Evolutionary conservation across 2,888 invertebrate species (phyloP), one percentile per base, ranked within the genome.

Genomic region (Pristionchus exspectatus): DNA sequence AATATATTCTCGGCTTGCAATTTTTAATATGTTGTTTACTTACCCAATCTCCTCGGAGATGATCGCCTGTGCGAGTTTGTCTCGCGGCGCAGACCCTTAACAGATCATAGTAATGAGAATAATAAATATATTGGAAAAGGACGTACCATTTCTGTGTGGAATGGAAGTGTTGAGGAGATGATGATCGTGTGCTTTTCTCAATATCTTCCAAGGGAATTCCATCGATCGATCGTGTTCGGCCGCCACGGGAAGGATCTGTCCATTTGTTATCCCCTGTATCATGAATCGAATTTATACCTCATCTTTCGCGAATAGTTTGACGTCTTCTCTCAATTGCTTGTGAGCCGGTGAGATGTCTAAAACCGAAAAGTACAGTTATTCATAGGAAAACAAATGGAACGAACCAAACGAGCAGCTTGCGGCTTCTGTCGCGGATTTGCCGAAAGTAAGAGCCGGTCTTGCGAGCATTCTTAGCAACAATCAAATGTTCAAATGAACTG

Each of bases 161-260:
- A 98, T 96, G 94, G 97, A 97, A 50, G 96, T 96, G 95, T 98
- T 98, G 96, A 98, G 96, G 14, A 99, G 96, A 30, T 98, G 98
- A 59, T 98, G 94, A 95, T 95, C 95, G 97, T 97, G 98, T 0
- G 98, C 98, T 95, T 98, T 98, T 96, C 98, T 98, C n/a, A 98
- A 96, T 90, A 99, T 96, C 16, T 97, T 97, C 97, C 97, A 97
- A 0, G 99, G 98, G 96, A 97, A 99, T 88, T 94, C 93, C 91
- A 98, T 98, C 88, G 97, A 97, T 95, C 96, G 97, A 96, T 99
- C 98, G 95, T 97, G 97, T 90, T 98, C 97, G 0, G 97, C 97
- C 0, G 98, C 98, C 84, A 97, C 97, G 0, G 98, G 98, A 89
- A 98, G 92, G 83, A 94, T 91, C 88, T 92, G 4, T 3, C 24